These are phyloP conservation scores for Halictus rubicundus DNA, from an alignment of 1,140 invertebrate species.

Conservation along the genomic window DNA sequence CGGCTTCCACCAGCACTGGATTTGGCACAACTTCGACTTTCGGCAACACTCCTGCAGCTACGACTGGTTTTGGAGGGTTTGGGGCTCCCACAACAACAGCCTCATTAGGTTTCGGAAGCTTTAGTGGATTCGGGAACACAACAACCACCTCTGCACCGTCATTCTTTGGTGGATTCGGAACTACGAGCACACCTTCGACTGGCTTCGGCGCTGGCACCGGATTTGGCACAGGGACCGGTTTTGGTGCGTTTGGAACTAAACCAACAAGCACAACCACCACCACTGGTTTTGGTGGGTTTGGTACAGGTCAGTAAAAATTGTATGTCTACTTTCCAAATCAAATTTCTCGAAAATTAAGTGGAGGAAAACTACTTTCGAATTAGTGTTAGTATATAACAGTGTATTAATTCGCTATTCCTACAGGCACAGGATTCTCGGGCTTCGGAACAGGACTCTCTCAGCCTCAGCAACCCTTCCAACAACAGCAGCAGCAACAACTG, in stretches of 20 bases:
- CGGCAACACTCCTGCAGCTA: conserved; percentile 69
- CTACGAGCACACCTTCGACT: conserved; percentile 66
- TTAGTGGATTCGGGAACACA: conserved; percentile 74
- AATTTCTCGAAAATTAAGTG: too few relatives aligned
- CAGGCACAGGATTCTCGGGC: conserved; percentile 61
- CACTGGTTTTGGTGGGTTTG: too few relatives aligned
- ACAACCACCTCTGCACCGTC: conserved; percentile 75
- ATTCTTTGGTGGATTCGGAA: conserved; percentile 74
- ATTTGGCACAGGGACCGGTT: conserved; percentile 81
- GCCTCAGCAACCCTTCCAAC: conserved; percentile 78
- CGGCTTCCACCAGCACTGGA: conserved; percentile 64
- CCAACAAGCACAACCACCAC: neutral
- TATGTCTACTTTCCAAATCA: too few relatives aligned
- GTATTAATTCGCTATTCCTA: conserved; percentile 45
- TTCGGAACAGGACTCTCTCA: conserved; percentile 67
- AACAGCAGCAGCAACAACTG: conserved; percentile 82
- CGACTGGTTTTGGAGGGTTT: conserved; percentile 76
- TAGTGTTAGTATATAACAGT: conserved; percentile 1
- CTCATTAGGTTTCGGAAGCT: conserved; percentile 70
- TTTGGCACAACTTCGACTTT: conserved; percentile 72
- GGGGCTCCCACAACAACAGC: conserved; percentile 63
- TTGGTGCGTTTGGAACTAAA: conserved; percentile 81
- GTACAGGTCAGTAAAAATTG: too few relatives aligned
- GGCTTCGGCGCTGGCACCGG: conserved; percentile 80
- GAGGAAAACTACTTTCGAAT: too few relatives aligned